phyloP scores from a whole-genome alignment of 1,140 invertebrate species.

The Anastrepha ludens region DNA sequence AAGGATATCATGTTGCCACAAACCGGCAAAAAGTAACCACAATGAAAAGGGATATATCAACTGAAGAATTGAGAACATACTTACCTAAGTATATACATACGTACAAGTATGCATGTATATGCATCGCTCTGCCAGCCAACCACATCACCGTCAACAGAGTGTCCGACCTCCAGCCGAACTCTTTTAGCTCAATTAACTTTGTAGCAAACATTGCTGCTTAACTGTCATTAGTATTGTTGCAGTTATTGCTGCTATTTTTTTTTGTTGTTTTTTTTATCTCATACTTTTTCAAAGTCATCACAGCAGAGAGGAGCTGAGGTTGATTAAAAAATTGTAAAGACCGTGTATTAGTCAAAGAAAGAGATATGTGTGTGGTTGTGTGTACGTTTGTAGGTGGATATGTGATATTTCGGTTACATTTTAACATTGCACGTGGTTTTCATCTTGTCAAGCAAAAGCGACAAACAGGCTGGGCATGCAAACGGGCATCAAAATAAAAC shows the following conservation, averaged over 20 bases:
- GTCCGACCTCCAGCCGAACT: constrained; percentile 16
- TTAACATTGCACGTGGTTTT: constrained; percentile 12
- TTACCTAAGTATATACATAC: neutral
- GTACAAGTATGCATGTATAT: neutral
- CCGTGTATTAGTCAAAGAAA: neutral
- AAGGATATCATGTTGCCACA: neutral
- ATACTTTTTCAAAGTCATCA: constrained; percentile 36
- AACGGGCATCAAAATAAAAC: neutral
- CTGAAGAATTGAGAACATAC: neutral
- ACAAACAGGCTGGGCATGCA: neutral
- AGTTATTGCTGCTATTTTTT: neutral
- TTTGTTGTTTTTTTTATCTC: neutral
- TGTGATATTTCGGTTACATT: neutral
- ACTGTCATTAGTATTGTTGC: neutral
- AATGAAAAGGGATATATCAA: neutral
- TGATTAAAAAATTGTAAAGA: neutral
- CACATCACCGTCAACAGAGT: neutral
- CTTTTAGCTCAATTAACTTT: constrained; percentile 48
- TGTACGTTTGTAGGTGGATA: neutral
- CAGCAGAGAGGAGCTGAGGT: neutral
- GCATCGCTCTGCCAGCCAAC: neutral
- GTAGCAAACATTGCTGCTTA: neutral
- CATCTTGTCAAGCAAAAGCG: constrained; percentile 24
- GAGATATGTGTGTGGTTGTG: neutral
- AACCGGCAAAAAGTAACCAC: neutral